Conservation (phyloP, 2,797 vertebrate species). For the Sandelia bainsii region DNA sequence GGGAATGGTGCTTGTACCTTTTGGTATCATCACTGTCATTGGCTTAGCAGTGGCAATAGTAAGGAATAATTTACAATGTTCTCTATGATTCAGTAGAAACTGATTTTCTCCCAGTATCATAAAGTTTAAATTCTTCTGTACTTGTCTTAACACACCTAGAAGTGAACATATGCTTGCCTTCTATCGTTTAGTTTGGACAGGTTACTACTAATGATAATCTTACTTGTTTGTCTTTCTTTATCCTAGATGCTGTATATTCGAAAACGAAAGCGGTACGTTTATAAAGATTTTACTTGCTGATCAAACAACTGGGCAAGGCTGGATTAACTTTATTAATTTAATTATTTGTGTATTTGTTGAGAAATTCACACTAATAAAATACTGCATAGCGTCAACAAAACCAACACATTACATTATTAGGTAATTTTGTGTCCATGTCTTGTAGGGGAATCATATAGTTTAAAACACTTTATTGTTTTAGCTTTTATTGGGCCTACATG, state of each 20-base stretch:
- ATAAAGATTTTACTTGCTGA: neutral
- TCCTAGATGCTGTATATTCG: constrained; percentile 96
- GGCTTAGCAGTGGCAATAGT: constrained; percentile 95
- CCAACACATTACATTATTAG: too few species aligned
- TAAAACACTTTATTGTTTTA: neutral
- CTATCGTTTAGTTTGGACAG: neutral
- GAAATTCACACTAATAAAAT: constrained; percentile 2
- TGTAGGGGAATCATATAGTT: neutral
- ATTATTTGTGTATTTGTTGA: neutral
- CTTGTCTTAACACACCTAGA: neutral
- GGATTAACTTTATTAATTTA: neutral
- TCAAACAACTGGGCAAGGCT: neutral
- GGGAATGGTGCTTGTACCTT: constrained; percentile 93
- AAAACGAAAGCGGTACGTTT: constrained; percentile 93
- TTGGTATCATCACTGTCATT: constrained; percentile 95
- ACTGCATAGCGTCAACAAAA: neutral
- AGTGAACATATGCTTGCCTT: neutral
- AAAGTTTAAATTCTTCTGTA: neutral
- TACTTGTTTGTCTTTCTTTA: constrained; percentile 23
- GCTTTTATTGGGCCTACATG: neutral
- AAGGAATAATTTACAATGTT: constrained; percentile 67
- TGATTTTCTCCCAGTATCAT: neutral
- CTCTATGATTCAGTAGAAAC: neutral
- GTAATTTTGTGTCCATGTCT: neutral
- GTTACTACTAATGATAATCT: neutral